Conservation (phyloP, 30 jellyfish, hydroid and myxozoan genomes). For the Haliclystus octoradiatus region DNA sequence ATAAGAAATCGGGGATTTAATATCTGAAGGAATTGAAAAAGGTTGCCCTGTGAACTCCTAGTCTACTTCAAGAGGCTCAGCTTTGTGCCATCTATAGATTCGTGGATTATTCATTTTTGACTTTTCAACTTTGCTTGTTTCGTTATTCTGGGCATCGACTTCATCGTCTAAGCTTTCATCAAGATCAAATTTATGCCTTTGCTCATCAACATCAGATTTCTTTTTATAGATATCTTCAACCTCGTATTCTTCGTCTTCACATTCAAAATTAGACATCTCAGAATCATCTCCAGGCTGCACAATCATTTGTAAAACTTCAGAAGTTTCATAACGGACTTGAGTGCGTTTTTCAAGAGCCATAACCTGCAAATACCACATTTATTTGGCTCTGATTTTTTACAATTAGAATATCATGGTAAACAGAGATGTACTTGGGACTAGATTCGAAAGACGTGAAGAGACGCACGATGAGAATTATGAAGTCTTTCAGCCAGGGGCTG, state of each 20-base stretch:
- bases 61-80: constrained; percentile 2
- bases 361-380: too few species aligned
- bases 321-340: constrained; percentile 15
- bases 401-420: too few species aligned
- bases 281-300: constrained; percentile 15
- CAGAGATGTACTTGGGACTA: too few species aligned
- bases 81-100: constrained; percentile 3
- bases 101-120: neutral
- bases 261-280: constrained; percentile 12
- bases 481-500: too few species aligned
- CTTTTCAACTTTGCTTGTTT: too few species aligned
- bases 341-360: too few species aligned
- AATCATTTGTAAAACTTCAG: constrained; percentile 12
- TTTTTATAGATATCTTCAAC: constrained; percentile 7
- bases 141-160: too few species aligned
- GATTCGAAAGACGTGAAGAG: too few species aligned
- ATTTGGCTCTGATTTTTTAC: too few species aligned
- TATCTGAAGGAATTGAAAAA: too few species aligned
- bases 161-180: neutral
- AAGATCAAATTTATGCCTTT: too few species aligned
- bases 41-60: neutral
- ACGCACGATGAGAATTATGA: too few species aligned
- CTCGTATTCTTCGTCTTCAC: constrained; percentile 1
- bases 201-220: neutral
- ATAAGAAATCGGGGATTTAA: constrained; percentile 8